Percentiles rank a stretch among this genome's conserved stretches.
Evolutionary conservation across 2,113 vertebrate species (phyloP).

Genomic region (Felis catus): F.catus_Fca126_mat1.0 CM031412.1:194993501-194994000

Average conservation of each 20-base stretch:
- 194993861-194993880: not conserved
- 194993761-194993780: not conserved
- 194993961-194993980: not conserved
- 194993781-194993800: not conserved
- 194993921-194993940: not conserved
- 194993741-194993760: not conserved
- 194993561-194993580: not conserved
- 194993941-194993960: not conserved
- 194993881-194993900: not conserved
- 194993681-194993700: not conserved
- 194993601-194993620: not conserved
- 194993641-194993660: not conserved
- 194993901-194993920: not conserved
- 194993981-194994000: not conserved
- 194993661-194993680: not conserved
- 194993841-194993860: not conserved
- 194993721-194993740: not conserved
- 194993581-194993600: not conserved
- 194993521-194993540: constrained; percentile 77
- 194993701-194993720: not conserved
- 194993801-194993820: not conserved
- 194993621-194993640: not conserved
- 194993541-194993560: not conserved
- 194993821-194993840: not conserved
- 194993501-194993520: constrained; percentile 98